A percentile compares a stretch with the other conserved stretches of the same genome.
Evolutionary conservation across 2,113 vertebrate genomes (phyloP).

Genomic region (Oreochromis niloticus): DNA sequence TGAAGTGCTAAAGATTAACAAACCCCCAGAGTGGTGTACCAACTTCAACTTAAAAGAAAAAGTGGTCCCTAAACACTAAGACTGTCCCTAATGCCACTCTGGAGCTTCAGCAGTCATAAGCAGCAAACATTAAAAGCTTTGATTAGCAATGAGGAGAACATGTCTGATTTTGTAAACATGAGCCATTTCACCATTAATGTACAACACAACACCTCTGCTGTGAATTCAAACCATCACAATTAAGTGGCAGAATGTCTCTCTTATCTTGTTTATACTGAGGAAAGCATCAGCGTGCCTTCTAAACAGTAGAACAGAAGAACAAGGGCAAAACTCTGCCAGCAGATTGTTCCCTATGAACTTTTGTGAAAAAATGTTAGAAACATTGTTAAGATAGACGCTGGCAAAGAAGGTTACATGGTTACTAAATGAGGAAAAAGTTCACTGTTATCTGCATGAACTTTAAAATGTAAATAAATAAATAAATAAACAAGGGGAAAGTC

Average conservation of each 20-base stretch:
- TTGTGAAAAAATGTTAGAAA: neutral
- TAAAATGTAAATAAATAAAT: neutral
- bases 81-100: neutral
- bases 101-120: neutral
- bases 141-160: neutral
- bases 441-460: neutral
- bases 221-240: neutral
- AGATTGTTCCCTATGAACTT: neutral
- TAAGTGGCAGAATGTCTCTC: neutral
- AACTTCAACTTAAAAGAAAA: neutral
- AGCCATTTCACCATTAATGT: neutral
- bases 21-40: neutral
- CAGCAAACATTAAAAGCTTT: neutral
- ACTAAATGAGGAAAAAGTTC: neutral
- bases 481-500: neutral
- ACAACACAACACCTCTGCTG: neutral
- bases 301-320: neutral
- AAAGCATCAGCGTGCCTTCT: neutral
- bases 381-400: neutral
- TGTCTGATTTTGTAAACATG: neutral
- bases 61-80: neutral
- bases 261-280: neutral
- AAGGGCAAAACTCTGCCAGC: neutral
- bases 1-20: neutral
- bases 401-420: neutral